Evolutionary conservation across 2,888 invertebrate species (phyloP), one percentile per base, ranked within the genome.

Genomic region (Netelia fuscicornis): DNA sequence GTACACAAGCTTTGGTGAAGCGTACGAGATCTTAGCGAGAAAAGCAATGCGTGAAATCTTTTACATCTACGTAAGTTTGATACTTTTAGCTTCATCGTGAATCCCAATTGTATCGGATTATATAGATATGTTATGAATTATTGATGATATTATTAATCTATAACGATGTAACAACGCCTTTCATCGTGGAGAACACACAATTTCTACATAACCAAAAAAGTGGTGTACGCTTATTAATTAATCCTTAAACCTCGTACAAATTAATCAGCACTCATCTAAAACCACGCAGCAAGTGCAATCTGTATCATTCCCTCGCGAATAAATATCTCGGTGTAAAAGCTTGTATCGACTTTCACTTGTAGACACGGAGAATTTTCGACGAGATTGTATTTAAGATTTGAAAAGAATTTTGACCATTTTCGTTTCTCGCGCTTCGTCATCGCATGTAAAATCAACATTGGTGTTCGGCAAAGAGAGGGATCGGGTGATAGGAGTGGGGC

Each of bases 101-200:
- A 71, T 71, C 68, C 64, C 64, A 37, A 23, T 71, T 62, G 71
- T 56, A 71, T 71, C 64, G 71, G 54, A 52, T 71, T 9, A 58
- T 54, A 79, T 71, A 79, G 64, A 71, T 71, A 71, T 71, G 71
- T 54, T 79, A 79, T 56, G 23, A 54, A 71, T 79, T 20, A 79
- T 71, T 54, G 42, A 17, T 71, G 64, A 79, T 64, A 79, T 79
- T 72, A 72, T 42, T 71, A 79, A 71, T 71, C 37, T 64, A 70
- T 8, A 56, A 64, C 42, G 52, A 71, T 79, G 70, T 64, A 71
- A 79, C 52, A 52, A 37, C 64, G 75, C 56, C 42, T 71, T 64
- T 54, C 9, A 71, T 64, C 48, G 71, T 71, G 52, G 54, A 79
- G 23, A 54, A 79, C 2, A 71, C 52, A 79, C 62, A 60, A 71